phyloP scores from a whole-genome alignment of 2,888 invertebrate genomes.

The Mallateleia sp. region DNA sequence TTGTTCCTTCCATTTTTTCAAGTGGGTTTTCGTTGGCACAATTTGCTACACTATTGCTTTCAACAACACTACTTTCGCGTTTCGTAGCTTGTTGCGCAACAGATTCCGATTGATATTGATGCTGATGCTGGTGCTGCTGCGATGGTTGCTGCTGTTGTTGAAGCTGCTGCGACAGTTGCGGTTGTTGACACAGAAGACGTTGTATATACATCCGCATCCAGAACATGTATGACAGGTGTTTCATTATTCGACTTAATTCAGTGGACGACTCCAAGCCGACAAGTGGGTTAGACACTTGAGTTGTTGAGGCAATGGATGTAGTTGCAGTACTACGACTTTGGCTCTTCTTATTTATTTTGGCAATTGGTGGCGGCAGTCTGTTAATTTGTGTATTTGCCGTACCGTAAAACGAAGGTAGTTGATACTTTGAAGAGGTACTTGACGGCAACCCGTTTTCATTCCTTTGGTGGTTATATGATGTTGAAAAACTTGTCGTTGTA shows the following conservation, averaged over 20 bases:
- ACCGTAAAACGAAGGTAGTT: constrained; percentile 11
- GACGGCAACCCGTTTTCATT: constrained; percentile 22
- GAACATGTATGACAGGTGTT: too few relatives aligned
- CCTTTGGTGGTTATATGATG: constrained; percentile 11
- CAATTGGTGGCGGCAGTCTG: constrained; percentile 51
- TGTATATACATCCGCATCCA: too few relatives aligned
- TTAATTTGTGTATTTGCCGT: constrained; percentile 10
- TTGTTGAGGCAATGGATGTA: neutral
- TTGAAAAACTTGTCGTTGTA: constrained; percentile 3
- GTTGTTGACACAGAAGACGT: too few relatives aligned
- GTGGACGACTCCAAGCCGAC: neutral
- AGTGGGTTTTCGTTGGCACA: neutral
- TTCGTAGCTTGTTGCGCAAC: constrained; percentile 24
- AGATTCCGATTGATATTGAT: constrained; percentile 81
- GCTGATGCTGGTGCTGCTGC: constrained; percentile 45
- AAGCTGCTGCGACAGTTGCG: constrained; percentile 69
- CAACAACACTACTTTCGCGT: constrained; percentile 71
- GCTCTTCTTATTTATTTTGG: constrained; percentile 56
- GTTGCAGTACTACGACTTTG: constrained; percentile 6
- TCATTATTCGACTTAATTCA: too few relatives aligned
- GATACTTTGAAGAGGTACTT: neutral
- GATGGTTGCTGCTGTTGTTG: constrained; percentile 34
- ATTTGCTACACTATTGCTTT: constrained; percentile 60
- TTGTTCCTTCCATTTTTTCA: too few relatives aligned
- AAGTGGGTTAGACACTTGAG: constrained; percentile 8